Evolutionary conservation across 2,113 vertebrate genomes (phyloP).

Genomic region (Bubo blakistoni): DNA sequence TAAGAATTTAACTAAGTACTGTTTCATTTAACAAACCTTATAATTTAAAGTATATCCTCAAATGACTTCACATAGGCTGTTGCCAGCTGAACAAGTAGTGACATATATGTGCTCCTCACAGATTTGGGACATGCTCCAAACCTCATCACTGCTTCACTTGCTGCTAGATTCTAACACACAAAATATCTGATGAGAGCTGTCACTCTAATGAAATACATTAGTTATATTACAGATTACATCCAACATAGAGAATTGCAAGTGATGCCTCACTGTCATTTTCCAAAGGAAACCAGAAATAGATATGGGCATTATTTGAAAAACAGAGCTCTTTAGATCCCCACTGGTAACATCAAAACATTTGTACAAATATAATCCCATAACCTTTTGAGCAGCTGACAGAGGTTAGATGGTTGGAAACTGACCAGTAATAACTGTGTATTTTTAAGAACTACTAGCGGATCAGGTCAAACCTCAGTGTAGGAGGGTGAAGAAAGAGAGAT

Average conservation of each 20-base stretch:
- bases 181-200: slow-evolving; percentile 24
- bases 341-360: slow-evolving; percentile 11
- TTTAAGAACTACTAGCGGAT: background rate
- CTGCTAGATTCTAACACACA: background rate
- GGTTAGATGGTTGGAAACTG: background rate
- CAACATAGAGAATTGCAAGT: background rate
- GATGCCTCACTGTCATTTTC: background rate
- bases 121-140: background rate
- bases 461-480: background rate
- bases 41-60: background rate
- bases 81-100: background rate
- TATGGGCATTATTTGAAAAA: slow-evolving; percentile 23
- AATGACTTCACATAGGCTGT: background rate
- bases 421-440: background rate
- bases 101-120: background rate
- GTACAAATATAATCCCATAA: background rate
- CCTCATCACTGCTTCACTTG: slow-evolving; percentile 26
- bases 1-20: background rate
- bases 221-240: background rate
- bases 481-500: background rate
- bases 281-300: slow-evolving; percentile 3
- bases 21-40: background rate
- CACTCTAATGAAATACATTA: slow-evolving; percentile 36
- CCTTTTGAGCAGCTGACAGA: background rate
- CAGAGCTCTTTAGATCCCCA: background rate